Evolutionary conservation across 2,888 invertebrate genomes (phyloP), one percentile per base, ranked within the genome.

Genomic region (Tribolium freemani): DNA sequence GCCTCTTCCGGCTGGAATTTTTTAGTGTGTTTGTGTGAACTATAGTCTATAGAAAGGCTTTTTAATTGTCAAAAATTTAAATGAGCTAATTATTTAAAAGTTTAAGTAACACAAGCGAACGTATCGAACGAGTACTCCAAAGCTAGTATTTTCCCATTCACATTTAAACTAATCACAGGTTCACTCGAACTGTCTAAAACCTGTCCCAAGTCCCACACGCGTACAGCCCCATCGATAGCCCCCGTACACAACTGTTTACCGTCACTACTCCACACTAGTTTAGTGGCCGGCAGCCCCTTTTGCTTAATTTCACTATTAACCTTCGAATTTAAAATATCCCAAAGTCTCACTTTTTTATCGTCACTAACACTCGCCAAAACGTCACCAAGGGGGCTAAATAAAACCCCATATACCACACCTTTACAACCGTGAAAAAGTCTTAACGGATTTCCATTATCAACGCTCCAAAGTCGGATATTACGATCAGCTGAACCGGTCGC

Each of bases 401-500:
- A 92, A 69, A 97, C 87, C 68, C 93, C 88, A 72, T 93, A 91
- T 20, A 97, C 90, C 0, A 91, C 90, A 26, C 92, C 93, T 77
- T 93, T 91, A 79, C 95, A 93, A 6, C 94, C 96, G 51, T 91
- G 89, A 76, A 96, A 91, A 46, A 97, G 90, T 64, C 98, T 90
- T 75, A 96, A 91, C 58, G 95, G 88, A 77, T 92, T 92, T 8
- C 94, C 96, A 82, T 94, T 94, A 73, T 93, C 92, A 63, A 95
- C 91, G 77, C 91, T 93, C 97, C 97, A 98, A 80, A 98, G 87
- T 31, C 97, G 90, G 56, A 97, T 92, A 45, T 93, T 94, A 83
- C 93, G 93, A 88, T 98, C 98, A n/a, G 93, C 91, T 1, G 97
- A 95, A 6, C 96, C 97, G 0, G 96, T 95, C 44, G 96, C 96